phyloP scores from a whole-genome alignment of 1,140 invertebrate species.

The Ceratosolen solmsi region DNA sequence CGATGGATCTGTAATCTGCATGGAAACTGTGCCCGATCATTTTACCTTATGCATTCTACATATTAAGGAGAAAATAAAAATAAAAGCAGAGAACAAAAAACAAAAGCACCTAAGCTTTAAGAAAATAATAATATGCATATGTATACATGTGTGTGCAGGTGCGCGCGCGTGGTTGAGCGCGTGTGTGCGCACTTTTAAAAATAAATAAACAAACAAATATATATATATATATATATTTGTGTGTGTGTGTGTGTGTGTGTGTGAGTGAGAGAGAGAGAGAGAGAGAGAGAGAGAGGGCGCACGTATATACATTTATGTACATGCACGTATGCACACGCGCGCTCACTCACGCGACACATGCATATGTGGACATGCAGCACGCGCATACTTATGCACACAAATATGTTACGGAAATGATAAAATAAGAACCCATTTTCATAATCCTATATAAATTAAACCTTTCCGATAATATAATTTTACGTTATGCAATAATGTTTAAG shows the following conservation, averaged over 20 bases:
- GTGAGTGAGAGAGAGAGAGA: too few species aligned
- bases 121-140: constrained; percentile 45
- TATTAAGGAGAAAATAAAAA: constrained; percentile 1
- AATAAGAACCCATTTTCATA: constrained; percentile 37
- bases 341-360: too few species aligned
- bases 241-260: too few species aligned
- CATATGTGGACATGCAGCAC: too few species aligned
- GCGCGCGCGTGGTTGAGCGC: too few species aligned
- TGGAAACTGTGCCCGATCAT: neutral
- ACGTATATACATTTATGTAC: too few species aligned
- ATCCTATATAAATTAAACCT: constrained; percentile 33
- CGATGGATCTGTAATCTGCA: neutral
- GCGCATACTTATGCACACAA: too few species aligned
- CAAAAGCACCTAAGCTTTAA: constrained; percentile 23
- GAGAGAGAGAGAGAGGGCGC: too few species aligned
- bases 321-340: too few species aligned
- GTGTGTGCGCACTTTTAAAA: too few species aligned
- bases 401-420: constrained; percentile 34
- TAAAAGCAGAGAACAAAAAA: neutral
- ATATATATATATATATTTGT: neutral
- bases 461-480: constrained; percentile 13
- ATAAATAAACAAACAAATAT: constrained; percentile 6
- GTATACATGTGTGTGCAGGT: constrained; percentile 52
- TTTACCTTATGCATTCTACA: constrained; percentile 5
- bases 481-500: constrained; percentile 36